Conservation (phyloP, 2,888 invertebrate genomes). For the Apeira syringaria region DNA sequence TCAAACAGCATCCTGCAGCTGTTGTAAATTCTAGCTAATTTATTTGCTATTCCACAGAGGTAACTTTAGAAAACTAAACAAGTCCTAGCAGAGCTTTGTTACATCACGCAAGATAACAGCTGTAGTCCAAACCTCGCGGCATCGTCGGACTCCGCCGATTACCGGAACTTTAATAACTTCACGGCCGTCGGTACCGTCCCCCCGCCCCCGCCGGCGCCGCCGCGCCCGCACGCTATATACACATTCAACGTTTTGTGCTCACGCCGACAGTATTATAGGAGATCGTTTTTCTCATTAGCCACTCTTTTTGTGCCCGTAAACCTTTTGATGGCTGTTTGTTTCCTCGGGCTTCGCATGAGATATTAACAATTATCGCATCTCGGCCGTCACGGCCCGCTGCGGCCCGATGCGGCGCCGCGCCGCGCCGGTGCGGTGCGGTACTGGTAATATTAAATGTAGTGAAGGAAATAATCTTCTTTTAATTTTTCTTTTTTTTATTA, state of each 20-base stretch:
- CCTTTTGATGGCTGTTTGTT: constrained; percentile 37
- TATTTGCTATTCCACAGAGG: too few species aligned
- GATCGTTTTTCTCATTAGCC: constrained; percentile 48
- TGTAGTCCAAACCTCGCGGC: too few species aligned
- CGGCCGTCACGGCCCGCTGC: constrained; percentile 7
- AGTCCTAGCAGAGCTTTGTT: too few species aligned
- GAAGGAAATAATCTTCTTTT: constrained; percentile 25
- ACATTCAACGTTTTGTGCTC: constrained; percentile 51
- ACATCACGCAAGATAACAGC: too few species aligned
- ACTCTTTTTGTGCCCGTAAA: constrained; percentile 48
- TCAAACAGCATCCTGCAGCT: too few species aligned
- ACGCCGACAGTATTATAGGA: constrained; percentile 46
- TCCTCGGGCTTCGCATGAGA: constrained; percentile 41
- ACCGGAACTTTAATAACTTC: constrained; percentile 41
- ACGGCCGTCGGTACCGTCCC: too few species aligned
- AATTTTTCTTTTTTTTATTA: too few species aligned
- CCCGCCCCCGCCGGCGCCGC: too few species aligned
- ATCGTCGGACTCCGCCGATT: constrained; percentile 21
- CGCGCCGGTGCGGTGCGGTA: too few species aligned
- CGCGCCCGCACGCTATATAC: constrained; percentile 55
- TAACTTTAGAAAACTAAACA: too few species aligned
- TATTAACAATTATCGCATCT: constrained; percentile 47
- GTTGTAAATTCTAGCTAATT: too few species aligned
- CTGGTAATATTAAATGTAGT: constrained; percentile 16
- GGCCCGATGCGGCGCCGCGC: too few species aligned